A percentile compares a stretch with the other conserved stretches of the same genome.
phyloP scores from a whole-genome alignment of 2,797 vertebrate genomes.

The Thamnophis elegans region DNA sequence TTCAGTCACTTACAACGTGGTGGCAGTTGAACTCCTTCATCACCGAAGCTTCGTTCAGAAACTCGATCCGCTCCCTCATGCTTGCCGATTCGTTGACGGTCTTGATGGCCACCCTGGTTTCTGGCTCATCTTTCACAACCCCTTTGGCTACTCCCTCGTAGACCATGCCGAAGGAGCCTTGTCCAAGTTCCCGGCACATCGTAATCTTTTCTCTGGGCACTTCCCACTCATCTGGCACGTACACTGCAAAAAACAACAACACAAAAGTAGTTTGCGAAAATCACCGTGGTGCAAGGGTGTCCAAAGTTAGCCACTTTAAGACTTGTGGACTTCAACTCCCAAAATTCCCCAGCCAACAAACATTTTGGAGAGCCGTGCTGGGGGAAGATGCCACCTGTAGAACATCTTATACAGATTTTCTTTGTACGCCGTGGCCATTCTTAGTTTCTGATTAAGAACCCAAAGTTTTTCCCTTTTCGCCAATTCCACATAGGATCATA shows the following conservation, averaged over 20 bases:
- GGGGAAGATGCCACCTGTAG: too few relatives aligned
- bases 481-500: neutral
- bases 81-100: conserved; percentile 96
- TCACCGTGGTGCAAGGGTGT: neutral
- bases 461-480: too few relatives aligned
- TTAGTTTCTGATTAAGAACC: too few relatives aligned
- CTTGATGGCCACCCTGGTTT: conserved; percentile 96
- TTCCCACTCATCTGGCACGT: conserved; percentile 97
- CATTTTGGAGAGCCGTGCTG: too few relatives aligned
- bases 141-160: conserved; percentile 96
- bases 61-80: conserved; percentile 97
- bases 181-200: conserved; percentile 91
- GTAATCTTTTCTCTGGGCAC: conserved; percentile 96
- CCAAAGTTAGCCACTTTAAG: too few relatives aligned
- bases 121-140: conserved; percentile 92
- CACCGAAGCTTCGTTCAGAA: conserved; percentile 96
- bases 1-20: conserved; percentile 86
- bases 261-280: neutral
- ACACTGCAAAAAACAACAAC: conserved; percentile 74
- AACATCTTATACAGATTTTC: too few relatives aligned
- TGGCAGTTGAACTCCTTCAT: conserved; percentile 99
- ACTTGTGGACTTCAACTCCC: too few relatives aligned
- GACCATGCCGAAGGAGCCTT: conserved; percentile 98
- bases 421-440: too few relatives aligned
- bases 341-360: too few relatives aligned